Conservation (phyloP, 1,140 invertebrate genomes). For the Drosophila sproati region DNA sequence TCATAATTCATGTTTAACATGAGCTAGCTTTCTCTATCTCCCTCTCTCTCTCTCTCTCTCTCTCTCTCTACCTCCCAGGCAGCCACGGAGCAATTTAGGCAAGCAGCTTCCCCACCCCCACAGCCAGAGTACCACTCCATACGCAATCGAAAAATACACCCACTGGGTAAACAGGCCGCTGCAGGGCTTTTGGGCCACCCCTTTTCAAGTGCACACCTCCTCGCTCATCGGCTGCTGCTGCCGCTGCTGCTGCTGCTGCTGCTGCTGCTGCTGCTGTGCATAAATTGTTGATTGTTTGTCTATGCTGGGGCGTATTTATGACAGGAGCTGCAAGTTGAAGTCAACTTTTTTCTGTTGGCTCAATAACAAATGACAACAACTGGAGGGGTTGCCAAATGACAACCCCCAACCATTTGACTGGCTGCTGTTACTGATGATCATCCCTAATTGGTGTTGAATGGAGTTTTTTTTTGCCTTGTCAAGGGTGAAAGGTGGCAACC, state of each 20-base stretch:
- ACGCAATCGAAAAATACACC: neutral
- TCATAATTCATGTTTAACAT: slow-evolving; percentile 85
- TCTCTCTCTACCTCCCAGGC: slow-evolving; percentile 7
- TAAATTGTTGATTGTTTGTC: slow-evolving; percentile 83
- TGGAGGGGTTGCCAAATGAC: slow-evolving; percentile 65
- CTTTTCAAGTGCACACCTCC: slow-evolving; percentile 22
- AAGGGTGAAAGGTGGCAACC: slow-evolving; percentile 74
- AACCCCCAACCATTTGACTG: slow-evolving; percentile 43
- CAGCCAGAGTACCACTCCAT: neutral
- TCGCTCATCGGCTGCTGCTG: slow-evolving; percentile 8
- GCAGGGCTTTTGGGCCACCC: slow-evolving; percentile 5
- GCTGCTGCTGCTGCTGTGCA: slow-evolving; percentile 36
- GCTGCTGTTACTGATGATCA: slow-evolving; percentile 63
- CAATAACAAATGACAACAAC: slow-evolving; percentile 75
- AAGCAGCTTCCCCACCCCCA: slow-evolving; percentile 31
- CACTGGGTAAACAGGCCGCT: slow-evolving; percentile 9
- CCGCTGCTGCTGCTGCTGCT: neutral
- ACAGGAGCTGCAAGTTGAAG: slow-evolving; percentile 60
- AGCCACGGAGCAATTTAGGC: slow-evolving; percentile 70
- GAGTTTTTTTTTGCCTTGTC: slow-evolving; percentile 54
- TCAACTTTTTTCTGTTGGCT: slow-evolving; percentile 66
- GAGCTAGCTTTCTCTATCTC: slow-evolving; percentile 32
- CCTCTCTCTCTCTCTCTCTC: neutral
- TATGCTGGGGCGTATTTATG: slow-evolving; percentile 74
- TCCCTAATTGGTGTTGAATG: slow-evolving; percentile 84